Percentiles rank a stretch among this genome's conserved stretches.
Evolutionary conservation across 2,888 invertebrate species (phyloP).

Genomic region (Nomada ferruginata): DNA sequence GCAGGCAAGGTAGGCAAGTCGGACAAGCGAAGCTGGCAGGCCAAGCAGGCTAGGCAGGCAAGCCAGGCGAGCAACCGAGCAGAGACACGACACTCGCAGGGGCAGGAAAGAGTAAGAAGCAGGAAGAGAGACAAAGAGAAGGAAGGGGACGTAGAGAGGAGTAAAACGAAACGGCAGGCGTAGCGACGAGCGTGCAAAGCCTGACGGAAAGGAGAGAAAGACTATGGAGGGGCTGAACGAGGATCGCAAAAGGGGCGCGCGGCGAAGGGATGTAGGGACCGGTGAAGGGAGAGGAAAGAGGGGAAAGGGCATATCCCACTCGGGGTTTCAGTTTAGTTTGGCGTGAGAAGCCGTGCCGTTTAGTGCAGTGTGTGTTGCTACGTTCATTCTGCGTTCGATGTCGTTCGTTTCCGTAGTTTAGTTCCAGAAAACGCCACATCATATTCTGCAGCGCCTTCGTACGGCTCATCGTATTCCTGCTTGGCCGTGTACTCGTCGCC

Average conservation of each 20-base stretch:
- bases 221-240: conserved; percentile 36
- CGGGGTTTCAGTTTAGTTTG: conserved; percentile 70
- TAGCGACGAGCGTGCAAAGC: conserved; percentile 47
- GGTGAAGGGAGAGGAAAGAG: conserved; percentile 40
- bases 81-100: conserved; percentile 42
- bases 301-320: conserved; percentile 70
- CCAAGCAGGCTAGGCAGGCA: conserved; percentile 45
- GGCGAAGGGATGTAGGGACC: conserved; percentile 60
- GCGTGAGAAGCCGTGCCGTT: conserved; percentile 68
- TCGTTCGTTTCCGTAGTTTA: conserved; percentile 44
- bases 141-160: conserved; percentile 32
- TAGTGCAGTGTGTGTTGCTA: conserved; percentile 32
- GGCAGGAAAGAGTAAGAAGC: conserved; percentile 47
- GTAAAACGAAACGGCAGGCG: conserved; percentile 55
- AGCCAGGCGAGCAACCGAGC: conserved; percentile 42
- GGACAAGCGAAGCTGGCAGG: conserved; percentile 12
- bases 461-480: conserved; percentile 53
- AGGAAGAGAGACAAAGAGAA: conserved; percentile 7
- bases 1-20: conserved; percentile 31
- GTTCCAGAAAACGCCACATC: conserved; percentile 53
- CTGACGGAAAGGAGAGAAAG: conserved; percentile 55
- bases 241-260: conserved; percentile 53
- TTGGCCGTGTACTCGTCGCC: conserved; percentile 33
- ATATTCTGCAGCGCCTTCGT: conserved; percentile 60
- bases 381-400: conserved; percentile 44